Percentiles rank a stretch among this genome's conserved stretches.
Conservation (phyloP, 1,140 invertebrate genomes). For the Drosophila punjabiensis region DNA sequence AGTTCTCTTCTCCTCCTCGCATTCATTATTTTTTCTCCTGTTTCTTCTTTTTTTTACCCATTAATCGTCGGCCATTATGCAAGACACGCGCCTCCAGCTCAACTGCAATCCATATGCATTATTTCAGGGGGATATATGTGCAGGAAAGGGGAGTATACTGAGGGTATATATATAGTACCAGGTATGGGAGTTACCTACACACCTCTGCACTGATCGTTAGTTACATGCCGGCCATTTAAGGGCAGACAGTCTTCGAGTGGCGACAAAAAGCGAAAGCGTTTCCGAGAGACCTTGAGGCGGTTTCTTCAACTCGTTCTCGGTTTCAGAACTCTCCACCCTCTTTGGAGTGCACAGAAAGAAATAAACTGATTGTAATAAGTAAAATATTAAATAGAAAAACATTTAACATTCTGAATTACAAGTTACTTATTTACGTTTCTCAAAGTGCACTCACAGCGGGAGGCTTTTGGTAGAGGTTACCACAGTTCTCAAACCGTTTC, state of each 20-base stretch:
- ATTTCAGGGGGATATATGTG: slow-evolving; percentile 17
- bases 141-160: not conserved
- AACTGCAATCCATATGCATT: slow-evolving; percentile 67
- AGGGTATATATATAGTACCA: not conserved
- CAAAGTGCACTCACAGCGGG: slow-evolving; percentile 50
- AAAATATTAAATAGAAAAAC: not conserved
- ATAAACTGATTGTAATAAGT: not conserved
- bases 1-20: slow-evolving; percentile 12
- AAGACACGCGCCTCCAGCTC: slow-evolving; percentile 76
- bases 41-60: slow-evolving; percentile 31
- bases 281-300: slow-evolving; percentile 74
- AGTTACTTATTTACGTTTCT: slow-evolving; percentile 1
- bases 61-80: slow-evolving; percentile 77
- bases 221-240: slow-evolving; percentile 50
- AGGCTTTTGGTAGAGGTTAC: slow-evolving; percentile 28
- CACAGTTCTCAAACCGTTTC: slow-evolving; percentile 41
- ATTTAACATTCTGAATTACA: not conserved
- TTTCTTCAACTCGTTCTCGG: slow-evolving; percentile 77
- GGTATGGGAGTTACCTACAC: slow-evolving; percentile 36
- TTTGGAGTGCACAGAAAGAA: not conserved
- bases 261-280: slow-evolving; percentile 80
- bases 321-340: slow-evolving; percentile 33
- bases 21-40: not conserved
- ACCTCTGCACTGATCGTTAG: slow-evolving; percentile 49
- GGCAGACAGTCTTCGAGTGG: slow-evolving; percentile 43